Evolutionary conservation across 2,797 vertebrate genomes (phyloP).

Genomic region (Esox lucius): DNA sequence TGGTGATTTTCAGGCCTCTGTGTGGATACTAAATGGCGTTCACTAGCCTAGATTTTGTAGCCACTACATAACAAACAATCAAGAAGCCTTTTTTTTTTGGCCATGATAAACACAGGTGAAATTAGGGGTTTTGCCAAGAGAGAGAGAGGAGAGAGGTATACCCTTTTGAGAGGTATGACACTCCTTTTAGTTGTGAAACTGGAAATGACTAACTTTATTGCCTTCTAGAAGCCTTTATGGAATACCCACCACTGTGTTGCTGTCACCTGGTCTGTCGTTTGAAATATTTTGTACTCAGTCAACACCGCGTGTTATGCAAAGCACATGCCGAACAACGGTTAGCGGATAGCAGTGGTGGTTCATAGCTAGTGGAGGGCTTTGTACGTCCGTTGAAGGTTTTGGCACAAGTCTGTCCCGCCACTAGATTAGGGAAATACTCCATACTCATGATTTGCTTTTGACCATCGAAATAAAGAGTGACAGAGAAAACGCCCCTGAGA

Average conservation of each 20-base stretch:
- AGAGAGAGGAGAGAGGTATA: too few relatives aligned
- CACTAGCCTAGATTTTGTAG: too few relatives aligned
- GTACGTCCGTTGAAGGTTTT: background rate
- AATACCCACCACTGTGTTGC: background rate
- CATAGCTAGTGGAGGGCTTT: background rate
- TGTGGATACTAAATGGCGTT: too few relatives aligned
- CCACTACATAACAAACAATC: too few relatives aligned
- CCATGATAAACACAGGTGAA: too few relatives aligned
- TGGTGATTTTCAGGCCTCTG: too few relatives aligned
- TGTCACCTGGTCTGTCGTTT: background rate
- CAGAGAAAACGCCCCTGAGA: background rate
- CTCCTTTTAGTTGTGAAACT: too few relatives aligned
- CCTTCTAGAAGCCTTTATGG: background rate
- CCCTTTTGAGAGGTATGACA: too few relatives aligned
- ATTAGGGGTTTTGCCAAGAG: too few relatives aligned
- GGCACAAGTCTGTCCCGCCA: background rate
- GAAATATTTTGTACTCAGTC: background rate
- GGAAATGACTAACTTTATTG: background rate
- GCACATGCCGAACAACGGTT: background rate
- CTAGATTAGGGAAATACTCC: background rate
- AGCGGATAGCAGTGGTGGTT: background rate
- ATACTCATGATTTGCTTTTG: background rate
- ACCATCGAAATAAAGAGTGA: background rate
- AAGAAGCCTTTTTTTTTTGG: too few relatives aligned
- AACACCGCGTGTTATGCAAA: background rate